phyloP scores from a whole-genome alignment of 2,797 vertebrate species.

The Cygnus olor region DNA sequence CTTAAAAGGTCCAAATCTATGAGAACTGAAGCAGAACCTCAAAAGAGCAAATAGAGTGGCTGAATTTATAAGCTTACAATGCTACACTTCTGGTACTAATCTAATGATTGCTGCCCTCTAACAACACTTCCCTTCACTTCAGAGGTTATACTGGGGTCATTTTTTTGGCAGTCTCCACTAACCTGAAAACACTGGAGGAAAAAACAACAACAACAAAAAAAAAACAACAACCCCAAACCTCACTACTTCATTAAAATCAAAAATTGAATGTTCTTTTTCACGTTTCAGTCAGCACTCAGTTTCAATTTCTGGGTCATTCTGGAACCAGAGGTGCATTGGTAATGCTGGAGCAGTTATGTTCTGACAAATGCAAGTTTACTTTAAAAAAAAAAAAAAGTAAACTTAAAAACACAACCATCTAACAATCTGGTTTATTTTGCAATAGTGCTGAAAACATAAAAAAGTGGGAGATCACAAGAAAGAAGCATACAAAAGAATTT shows the following conservation, averaged over 20 bases:
- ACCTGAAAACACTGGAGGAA: neutral
- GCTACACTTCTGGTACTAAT: fast-evolving
- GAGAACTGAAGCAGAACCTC: neutral
- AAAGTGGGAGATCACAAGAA: neutral
- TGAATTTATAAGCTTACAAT: neutral
- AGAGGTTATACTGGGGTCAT: neutral
- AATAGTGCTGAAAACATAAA: neutral
- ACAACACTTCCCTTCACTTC: neutral
- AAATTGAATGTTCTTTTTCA: neutral
- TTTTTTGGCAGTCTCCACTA: neutral
- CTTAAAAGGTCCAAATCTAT: fast-evolving
- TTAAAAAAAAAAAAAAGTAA: neutral
- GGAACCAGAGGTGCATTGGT: neutral
- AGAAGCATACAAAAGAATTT: neutral
- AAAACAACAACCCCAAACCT: neutral
- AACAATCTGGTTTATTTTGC: neutral
- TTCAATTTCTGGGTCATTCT: neutral
- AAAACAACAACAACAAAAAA: neutral
- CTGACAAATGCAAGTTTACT: neutral
- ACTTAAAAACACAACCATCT: neutral
- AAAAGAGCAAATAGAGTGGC: fast-evolving
- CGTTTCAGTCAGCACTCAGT: neutral
- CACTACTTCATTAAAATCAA: neutral
- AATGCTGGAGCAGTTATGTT: fast-evolving
- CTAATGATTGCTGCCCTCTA: neutral